Evolutionary conservation across 1,140 invertebrate species (phyloP), one percentile per base, ranked within the genome.

Genomic region (Thaumatotibia leucotreta): DNA sequence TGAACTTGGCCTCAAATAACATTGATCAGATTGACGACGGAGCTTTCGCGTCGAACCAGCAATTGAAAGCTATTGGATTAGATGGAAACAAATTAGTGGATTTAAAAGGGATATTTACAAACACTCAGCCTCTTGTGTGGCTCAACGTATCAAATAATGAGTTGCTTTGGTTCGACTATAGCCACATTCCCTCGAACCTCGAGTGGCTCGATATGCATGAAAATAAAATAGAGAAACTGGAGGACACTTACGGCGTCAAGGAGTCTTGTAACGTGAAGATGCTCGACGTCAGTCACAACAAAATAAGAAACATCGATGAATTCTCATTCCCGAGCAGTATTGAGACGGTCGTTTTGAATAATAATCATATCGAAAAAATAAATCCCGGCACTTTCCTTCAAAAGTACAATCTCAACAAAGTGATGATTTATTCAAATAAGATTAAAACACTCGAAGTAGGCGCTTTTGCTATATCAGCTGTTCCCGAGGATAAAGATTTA

Each of bases 261-360:
- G 93, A 95, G 76, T 94, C 95, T 67, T 95, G 95, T 65, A 93
- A 93, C 31, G 94, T 97, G 0, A 96, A 96, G 84, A 95, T 95
- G 93, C 91, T 97, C 9, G 96, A 97, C 83, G 95, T 93, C 1
- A 96, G 95, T 84, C 94, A 93, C 82, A 97, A 97, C 82, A 92
- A 93, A 65, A 92, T 97, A 73, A 92, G 93, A 67, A 93, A 93
- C 73, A 92, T 97, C 23, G 93, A 93, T 31, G 94, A 95, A 64
- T 92, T 93, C 58, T 95, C 93, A 10, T 92, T 97, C 68, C 96
- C 96, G 0, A 93, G 95, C 74, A 95, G 93, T 70, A 93, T 97
- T 10, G 95, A 96, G 77, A 95, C 94, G 10, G 84, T 96, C 62
- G 93, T 95, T 73, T 87, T 97, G 32, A 96, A 96, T 80, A 94